Base-by-base conservation (phyloP, 2,888 invertebrate genomes). In the Arge pagana region DNA sequence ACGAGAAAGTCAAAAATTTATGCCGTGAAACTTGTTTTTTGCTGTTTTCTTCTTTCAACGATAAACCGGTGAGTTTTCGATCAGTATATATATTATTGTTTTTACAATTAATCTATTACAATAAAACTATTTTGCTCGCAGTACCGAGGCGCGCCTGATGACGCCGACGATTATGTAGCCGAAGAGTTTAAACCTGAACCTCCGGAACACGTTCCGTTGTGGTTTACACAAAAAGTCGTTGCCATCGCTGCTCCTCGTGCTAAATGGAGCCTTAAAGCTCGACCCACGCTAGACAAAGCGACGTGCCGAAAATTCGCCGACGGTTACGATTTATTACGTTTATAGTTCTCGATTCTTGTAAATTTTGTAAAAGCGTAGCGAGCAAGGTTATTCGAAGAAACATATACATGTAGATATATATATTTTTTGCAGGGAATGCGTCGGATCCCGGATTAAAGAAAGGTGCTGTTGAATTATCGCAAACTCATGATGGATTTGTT, bases 1-100 rank as follows among this genome's bases (percentile, higher is more conserved):
- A 24, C 37, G 48, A 21, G 23, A 4, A 26, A 39, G n/a, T n/a
- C n/a, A n/a, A n/a, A n/a, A n/a, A n/a, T n/a, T n/a, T n/a, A n/a
- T n/a, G n/a, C n/a, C n/a, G 18, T 18, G 19, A 48, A 16, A 33
- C 36, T 13, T 42, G 24, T 1, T 18, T 19, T 19, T 31, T 45
- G 26, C 45, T 40, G 2, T 48, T 33, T 31, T 24, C 11, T 40
- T 52, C 52, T 2, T 18, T n/a, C 1, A 18, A 40, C 52, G 45
- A 5, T 8, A 19, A 16, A 40, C 16, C 8, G 19, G 18, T n/a
- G 31, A 30, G 7, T 2, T 4, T 31, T 28, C 30, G 21, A n/a
- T 40, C 1, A n/a, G 21, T 43, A 28, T n/a, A 26, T 24, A 33
- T 15, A 3, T 24, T 8, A 33, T 10, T 33, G 26, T 10, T 16